phyloP scores from a whole-genome alignment of 1,140 invertebrate genomes.

The Leptonema lineaticorne region DNA sequence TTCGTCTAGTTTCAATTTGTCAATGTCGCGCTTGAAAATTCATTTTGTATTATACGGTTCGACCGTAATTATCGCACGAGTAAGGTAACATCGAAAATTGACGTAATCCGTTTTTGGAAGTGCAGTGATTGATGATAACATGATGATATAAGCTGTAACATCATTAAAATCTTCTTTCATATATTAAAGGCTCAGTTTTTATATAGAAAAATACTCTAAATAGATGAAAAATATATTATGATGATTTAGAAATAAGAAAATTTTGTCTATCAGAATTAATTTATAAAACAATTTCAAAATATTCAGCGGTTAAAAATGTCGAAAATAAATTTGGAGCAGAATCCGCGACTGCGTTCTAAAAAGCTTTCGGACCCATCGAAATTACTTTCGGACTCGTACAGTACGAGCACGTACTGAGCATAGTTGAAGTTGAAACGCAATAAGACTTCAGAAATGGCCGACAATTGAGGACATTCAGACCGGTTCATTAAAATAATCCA shows the following conservation, averaged over 20 bases:
- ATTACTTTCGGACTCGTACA: background rate
- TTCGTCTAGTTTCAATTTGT: conserved; percentile 6
- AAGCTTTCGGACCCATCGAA: too few relatives aligned
- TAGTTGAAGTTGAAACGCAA: background rate
- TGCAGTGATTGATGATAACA: conserved; percentile 16
- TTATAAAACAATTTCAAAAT: too few relatives aligned
- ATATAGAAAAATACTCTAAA: too few relatives aligned
- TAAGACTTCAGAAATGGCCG: background rate
- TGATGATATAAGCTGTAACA: background rate
- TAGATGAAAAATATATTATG: too few relatives aligned
- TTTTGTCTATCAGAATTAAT: too few relatives aligned
- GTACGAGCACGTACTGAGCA: background rate
- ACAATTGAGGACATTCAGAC: conserved; percentile 1
- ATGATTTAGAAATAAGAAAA: too few relatives aligned
- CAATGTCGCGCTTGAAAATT: conserved; percentile 17
- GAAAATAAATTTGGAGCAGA: too few relatives aligned
- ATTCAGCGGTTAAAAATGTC: too few relatives aligned
- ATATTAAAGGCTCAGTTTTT: too few relatives aligned
- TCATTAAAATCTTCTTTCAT: background rate
- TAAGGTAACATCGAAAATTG: conserved; percentile 15
- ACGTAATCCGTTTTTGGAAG: conserved; percentile 16
- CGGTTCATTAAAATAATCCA: conserved; percentile 11
- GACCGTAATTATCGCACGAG: background rate
- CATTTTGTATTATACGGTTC: background rate
- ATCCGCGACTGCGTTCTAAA: too few relatives aligned